phyloP scores from a whole-genome alignment of 1,140 invertebrate genomes.

The Hycleus phaleratus region DNA sequence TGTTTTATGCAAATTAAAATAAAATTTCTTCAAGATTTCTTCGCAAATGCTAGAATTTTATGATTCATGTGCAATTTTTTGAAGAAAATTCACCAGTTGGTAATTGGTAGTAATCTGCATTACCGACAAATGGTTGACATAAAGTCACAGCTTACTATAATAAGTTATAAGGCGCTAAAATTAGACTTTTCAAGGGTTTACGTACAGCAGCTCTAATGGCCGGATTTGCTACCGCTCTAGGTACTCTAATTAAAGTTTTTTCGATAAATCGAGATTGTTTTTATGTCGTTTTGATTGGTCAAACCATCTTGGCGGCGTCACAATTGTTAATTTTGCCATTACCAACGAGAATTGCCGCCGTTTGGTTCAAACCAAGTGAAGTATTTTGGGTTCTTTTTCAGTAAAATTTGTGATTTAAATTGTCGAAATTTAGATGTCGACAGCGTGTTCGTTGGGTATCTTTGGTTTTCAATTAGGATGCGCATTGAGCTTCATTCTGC shows the following conservation, averaged over 20 bases:
- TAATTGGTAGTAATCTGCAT: too few relatives aligned
- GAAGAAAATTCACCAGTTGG: too few relatives aligned
- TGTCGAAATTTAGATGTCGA: slow-evolving; percentile 44
- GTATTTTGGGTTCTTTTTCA: slow-evolving; percentile 40
- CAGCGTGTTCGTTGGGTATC: slow-evolving; percentile 68
- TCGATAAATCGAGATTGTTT: slow-evolving; percentile 53
- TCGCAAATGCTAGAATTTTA: too few relatives aligned
- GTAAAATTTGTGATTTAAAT: neutral
- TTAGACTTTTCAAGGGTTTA: slow-evolving; percentile 26
- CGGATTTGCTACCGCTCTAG: slow-evolving; percentile 44
- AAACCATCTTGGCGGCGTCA: slow-evolving; percentile 59
- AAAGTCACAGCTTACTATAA: too few relatives aligned
- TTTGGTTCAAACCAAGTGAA: slow-evolving; percentile 50
- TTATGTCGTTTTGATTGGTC: slow-evolving; percentile 56
- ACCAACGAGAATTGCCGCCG: slow-evolving; percentile 62
- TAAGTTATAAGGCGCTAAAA: too few relatives aligned
- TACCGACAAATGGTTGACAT: too few relatives aligned
- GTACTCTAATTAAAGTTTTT: slow-evolving; percentile 66
- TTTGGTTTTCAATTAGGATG: slow-evolving; percentile 66
- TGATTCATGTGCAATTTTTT: too few relatives aligned
- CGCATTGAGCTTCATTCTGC: slow-evolving; percentile 41
- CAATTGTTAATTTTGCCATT: slow-evolving; percentile 62
- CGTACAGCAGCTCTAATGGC: slow-evolving; percentile 39
- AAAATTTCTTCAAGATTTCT: too few relatives aligned
- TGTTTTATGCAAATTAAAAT: too few relatives aligned